Evolutionary conservation across 2,113 vertebrate species (phyloP), one percentile per base, ranked within the genome.

Genomic region (Grallaria varia): DNA sequence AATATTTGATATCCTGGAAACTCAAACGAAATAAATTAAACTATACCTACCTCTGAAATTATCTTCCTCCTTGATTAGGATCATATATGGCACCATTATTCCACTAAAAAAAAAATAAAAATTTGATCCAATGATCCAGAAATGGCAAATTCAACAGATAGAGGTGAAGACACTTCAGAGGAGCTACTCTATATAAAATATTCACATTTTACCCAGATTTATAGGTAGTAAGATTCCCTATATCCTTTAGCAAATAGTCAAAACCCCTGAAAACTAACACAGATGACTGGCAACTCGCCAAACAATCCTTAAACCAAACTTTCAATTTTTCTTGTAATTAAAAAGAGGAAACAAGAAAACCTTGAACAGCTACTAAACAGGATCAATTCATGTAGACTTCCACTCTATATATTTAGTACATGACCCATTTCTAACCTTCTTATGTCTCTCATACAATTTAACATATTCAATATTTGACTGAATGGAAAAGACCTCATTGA

Each of bases 321-420:
- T 79, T 56, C 11, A 20, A 4, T 53, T 79, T 85, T 78, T 50
- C 52, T 53, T 49, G 13, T n/a, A 68, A 15, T 14, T 40, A 6
- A 37, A 79, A 91, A 75, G 13, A 71, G 17, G 21, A 86, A 90
- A 55, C 2, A 56, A 63, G 9, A 59, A 1, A 9, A 73, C 16
- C 7, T 66, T 59, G 13, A 74, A 68, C 4, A 72, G 6, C 3
- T 39, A 28, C 7, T 73, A 49, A 86, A 73, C 12, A 37, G 6
- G 9, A 47, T 8, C 14, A 33, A 12, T 62, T 63, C 9, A 39
- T 16, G 19, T 20, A 49, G n/a, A 30, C 7, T 60, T 73, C 45
- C 33, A 15, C 8, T 39, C 9, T 31, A 78, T n/a, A 14, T 5
- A 16, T 62, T 71, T 1, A 1, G 4, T 33, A 31, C 1, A 1